These are phyloP conservation scores for Lepus americanus DNA, from an alignment of 2,113 vertebrate species.

Conservation along the genomic window DNA sequence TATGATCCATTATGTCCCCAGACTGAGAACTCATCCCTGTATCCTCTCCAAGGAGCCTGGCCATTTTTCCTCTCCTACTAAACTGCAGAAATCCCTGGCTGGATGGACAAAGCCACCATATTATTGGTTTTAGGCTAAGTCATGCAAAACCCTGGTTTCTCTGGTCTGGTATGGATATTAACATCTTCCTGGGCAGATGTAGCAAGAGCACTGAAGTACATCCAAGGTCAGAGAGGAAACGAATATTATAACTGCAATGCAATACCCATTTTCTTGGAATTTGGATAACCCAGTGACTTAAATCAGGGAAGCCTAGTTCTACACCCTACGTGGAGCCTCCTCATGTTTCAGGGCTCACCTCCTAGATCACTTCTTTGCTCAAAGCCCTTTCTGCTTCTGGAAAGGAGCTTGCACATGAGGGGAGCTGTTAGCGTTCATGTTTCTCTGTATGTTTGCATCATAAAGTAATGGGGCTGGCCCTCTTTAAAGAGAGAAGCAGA, in stretches of 20 bases:
- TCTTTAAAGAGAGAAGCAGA: not conserved
- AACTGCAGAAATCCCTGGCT: not conserved
- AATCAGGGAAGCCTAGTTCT: not conserved
- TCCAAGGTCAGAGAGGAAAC: slow-evolving; percentile 66
- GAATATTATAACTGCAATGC: slow-evolving; percentile 62
- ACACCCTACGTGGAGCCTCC: not conserved
- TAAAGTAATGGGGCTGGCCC: not conserved
- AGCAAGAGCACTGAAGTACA: not conserved
- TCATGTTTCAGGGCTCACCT: slow-evolving; percentile 30
- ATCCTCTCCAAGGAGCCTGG: not conserved
- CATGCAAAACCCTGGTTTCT: not conserved
- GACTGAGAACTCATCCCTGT: slow-evolving; percentile 51
- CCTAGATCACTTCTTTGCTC: not conserved
- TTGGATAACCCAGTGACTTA: slow-evolving; percentile 62
- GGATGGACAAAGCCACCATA: not conserved
- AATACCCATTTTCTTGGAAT: slow-evolving; percentile 53
- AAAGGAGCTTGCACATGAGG: not conserved
- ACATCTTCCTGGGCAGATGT: slow-evolving; percentile 27
- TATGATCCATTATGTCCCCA: slow-evolving; percentile 47
- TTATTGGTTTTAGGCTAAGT: not conserved
- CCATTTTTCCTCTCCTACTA: slow-evolving; percentile 25
- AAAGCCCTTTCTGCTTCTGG: not conserved
- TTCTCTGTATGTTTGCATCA: not conserved
- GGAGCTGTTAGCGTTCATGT: not conserved
- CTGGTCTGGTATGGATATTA: slow-evolving; percentile 77